Percentiles rank a stretch among this genome's conserved stretches.
Conservation (phyloP, 2,797 vertebrate genomes). For the Ceryle rudis region DNA sequence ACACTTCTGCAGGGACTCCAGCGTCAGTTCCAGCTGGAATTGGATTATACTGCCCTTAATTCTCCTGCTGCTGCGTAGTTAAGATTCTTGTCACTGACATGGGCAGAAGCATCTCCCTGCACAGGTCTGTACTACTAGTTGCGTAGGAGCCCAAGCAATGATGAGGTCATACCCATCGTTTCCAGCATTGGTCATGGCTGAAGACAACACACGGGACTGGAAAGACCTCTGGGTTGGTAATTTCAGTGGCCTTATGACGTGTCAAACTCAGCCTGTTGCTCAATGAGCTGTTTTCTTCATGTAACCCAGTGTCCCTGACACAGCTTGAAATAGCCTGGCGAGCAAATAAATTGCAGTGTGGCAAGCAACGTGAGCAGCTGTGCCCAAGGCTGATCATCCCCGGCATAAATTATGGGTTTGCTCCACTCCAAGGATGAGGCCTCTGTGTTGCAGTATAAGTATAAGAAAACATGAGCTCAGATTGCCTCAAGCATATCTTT, state of each 20-base stretch:
- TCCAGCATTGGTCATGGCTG: background rate
- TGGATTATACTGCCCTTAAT: background rate
- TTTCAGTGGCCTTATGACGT: background rate
- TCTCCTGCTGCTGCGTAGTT: background rate
- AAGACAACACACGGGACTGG: background rate
- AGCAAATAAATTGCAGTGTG: background rate
- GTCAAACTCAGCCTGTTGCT: background rate
- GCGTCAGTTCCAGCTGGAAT: background rate
- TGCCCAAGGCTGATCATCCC: background rate
- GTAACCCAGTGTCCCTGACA: background rate
- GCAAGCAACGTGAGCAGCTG: background rate
- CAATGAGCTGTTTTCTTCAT: background rate
- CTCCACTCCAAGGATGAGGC: background rate
- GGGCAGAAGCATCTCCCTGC: background rate
- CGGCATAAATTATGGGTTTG: background rate
- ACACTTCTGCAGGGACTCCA: background rate
- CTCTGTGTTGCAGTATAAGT: background rate
- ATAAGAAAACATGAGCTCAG: background rate
- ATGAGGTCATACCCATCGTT: background rate
- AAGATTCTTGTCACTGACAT: background rate
- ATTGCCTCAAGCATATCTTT: background rate
- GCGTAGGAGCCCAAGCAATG: background rate
- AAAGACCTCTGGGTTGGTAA: background rate
- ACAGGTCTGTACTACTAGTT: background rate
- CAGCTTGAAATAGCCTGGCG: background rate